Evolutionary conservation across 2,113 vertebrate species (phyloP), one percentile per base, ranked within the genome.

Genomic region (Patagioenas fasciata): DNA sequence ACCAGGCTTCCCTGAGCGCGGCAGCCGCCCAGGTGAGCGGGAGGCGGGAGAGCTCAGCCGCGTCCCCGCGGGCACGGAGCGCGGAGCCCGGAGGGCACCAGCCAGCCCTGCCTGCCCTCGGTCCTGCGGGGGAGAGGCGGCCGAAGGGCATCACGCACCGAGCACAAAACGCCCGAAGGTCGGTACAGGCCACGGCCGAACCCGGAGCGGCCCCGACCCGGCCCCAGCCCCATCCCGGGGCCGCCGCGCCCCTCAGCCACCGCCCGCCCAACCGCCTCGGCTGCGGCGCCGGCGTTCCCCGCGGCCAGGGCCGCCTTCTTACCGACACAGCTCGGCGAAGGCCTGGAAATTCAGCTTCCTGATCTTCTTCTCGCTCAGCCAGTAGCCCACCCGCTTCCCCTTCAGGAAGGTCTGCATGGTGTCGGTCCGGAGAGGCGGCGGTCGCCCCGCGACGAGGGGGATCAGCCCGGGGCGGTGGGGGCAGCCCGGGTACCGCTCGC

Each of bases 301-400:
- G 42, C 84, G 71, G 58, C 48, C 28, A 66, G 73, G 70, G 71
- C 91, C 81, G 72, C 72, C 79, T 75, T 51, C 92, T 81, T 96
- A 99, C 99, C 99, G 99, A 99, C 99, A 99, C 97, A 99, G 96
- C 91, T 99, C 99, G 21, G 99, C 99, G 96, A 99, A 99, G 96
- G 99, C 99, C 98, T 99, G 98, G 82, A 99, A 99, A 98, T 99
- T 99, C 85, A 99, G 98, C 95, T 99, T 99, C 98, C 99, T 99
- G 97, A 99, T 99, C 96, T 99, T 99, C 98, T 99, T 99, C 96
- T 99, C 99, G 92, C 99, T 99, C 98, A 99, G 98, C 99, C 99
- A 99, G 97, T 99, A 99, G 85, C 99, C 99, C 88, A 99, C 99
- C 91, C 99, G 97, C 95, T 99, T 99, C 95, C 99, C 99, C 96